A percentile compares a stretch with the other conserved stretches of the same genome.
Evolutionary conservation across 2,888 invertebrate species (phyloP).

Genomic region (Drosophila quinaria): DNA sequence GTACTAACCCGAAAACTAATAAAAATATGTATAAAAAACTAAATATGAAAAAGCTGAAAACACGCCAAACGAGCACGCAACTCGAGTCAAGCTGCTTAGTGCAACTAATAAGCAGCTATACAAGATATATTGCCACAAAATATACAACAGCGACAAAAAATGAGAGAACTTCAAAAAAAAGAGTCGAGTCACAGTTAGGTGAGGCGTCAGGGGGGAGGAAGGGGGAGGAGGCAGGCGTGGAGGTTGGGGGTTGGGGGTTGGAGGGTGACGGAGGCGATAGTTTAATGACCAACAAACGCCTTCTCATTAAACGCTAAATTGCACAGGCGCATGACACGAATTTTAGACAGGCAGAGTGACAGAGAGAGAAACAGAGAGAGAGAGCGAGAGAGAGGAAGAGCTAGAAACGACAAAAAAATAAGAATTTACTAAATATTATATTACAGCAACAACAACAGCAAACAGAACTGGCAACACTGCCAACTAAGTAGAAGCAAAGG

Average conservation of each 20-base stretch:
- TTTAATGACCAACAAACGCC: constrained; percentile 79
- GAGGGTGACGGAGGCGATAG: constrained; percentile 48
- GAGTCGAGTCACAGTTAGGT: constrained; percentile 70
- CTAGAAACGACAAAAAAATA: constrained; percentile 27
- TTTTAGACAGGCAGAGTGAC: constrained; percentile 37
- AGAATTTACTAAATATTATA: constrained; percentile 61
- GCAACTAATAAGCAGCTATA: constrained; percentile 62
- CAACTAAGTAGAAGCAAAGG: background rate
- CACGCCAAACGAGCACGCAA: constrained; percentile 73
- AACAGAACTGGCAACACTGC: constrained; percentile 3
- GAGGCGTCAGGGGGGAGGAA: constrained; percentile 12
- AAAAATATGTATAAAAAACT: constrained; percentile 11
- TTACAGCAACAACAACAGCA: constrained; percentile 20
- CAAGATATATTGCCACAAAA: constrained; percentile 48
- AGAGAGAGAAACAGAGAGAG: too few relatives aligned
- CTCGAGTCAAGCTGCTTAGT: constrained; percentile 65
- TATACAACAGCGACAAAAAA: constrained; percentile 17
- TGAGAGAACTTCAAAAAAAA: constrained; percentile 47
- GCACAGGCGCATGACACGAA: constrained; percentile 75
- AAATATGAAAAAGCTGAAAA: constrained; percentile 30
- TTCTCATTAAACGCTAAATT: constrained; percentile 82
- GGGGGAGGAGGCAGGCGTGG: background rate
- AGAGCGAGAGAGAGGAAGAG: constrained; percentile 1
- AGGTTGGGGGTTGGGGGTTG: too few relatives aligned
- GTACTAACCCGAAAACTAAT: constrained; percentile 42